Evolutionary conservation across 2,888 invertebrate species (phyloP).

Genomic region (Drosophila cognata): DNA sequence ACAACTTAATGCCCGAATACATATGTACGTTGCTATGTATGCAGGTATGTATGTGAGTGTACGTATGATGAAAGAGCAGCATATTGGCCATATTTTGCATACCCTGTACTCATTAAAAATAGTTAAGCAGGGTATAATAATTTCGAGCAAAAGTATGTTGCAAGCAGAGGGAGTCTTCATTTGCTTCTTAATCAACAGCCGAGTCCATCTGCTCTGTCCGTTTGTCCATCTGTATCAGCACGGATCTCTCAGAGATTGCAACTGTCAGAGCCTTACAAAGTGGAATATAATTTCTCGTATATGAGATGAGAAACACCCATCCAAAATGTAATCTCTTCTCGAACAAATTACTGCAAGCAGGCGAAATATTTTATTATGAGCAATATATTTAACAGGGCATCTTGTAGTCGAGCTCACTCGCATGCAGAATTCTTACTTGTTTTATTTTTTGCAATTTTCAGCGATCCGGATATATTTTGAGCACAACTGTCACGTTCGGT

Average conservation of each 20-base stretch:
- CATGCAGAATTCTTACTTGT: neutral
- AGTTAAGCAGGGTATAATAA: too few relatives aligned
- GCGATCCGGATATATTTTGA: conserved; percentile 23
- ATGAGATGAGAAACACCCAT: neutral
- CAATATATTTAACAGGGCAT: neutral
- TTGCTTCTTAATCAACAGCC: neutral
- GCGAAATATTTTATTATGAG: neutral
- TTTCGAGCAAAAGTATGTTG: neutral
- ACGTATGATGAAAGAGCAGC: neutral
- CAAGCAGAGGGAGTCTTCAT: neutral
- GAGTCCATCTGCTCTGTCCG: neutral
- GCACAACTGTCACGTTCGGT: conserved; percentile 68
- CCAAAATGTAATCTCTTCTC: neutral
- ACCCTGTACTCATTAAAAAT: neutral
- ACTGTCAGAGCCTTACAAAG: neutral
- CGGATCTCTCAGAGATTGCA: neutral
- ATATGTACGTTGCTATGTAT: neutral
- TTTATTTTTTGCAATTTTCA: conserved; percentile 10
- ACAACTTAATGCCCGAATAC: conserved; percentile 21
- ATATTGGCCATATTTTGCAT: neutral
- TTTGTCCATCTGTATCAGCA: neutral
- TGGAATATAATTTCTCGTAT: neutral
- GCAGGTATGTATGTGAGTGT: neutral
- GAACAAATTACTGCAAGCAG: neutral
- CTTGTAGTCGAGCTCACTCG: neutral